phyloP scores from a whole-genome alignment of 2,797 vertebrate genomes.

The Orientallactaga sibirica region DNA sequence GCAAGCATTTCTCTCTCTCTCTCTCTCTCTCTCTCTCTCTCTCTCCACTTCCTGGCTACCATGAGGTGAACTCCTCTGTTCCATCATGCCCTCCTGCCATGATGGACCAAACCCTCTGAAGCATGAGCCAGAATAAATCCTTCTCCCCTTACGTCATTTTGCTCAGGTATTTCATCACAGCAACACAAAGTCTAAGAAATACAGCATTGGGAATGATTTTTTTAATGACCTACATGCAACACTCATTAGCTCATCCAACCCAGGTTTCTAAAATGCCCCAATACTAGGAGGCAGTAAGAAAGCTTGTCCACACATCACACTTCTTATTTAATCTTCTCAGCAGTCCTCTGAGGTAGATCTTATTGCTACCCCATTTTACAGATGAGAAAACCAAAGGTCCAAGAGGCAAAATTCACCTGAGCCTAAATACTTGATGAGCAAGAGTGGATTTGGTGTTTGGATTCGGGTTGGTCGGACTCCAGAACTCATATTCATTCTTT shows the following conservation, averaged over 20 bases:
- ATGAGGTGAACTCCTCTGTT: too few relatives aligned
- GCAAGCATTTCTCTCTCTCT: too few relatives aligned
- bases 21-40: too few relatives aligned
- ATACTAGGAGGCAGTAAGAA: background rate
- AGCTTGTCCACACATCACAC: fast-evolving
- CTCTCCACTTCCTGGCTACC: too few relatives aligned
- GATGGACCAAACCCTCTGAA: too few relatives aligned
- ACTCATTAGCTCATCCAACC: fast-evolving
- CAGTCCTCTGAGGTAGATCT: background rate
- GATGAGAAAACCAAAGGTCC: background rate
- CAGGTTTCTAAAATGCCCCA: background rate
- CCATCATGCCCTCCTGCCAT: too few relatives aligned
- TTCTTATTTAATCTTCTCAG: background rate
- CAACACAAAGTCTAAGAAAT: background rate
- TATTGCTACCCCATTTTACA: background rate
- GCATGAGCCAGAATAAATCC: background rate
- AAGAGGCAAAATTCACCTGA: background rate
- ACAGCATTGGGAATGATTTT: background rate
- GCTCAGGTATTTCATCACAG: background rate
- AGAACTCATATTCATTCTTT: background rate
- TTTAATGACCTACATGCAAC: background rate
- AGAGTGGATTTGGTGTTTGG: background rate
- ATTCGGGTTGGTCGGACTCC: background rate
- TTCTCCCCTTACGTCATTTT: background rate
- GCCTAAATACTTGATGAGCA: background rate